These are phyloP conservation scores for Panulirus ornatus DNA, from an alignment of 1,140 invertebrate species.

Conservation along the genomic window DNA sequence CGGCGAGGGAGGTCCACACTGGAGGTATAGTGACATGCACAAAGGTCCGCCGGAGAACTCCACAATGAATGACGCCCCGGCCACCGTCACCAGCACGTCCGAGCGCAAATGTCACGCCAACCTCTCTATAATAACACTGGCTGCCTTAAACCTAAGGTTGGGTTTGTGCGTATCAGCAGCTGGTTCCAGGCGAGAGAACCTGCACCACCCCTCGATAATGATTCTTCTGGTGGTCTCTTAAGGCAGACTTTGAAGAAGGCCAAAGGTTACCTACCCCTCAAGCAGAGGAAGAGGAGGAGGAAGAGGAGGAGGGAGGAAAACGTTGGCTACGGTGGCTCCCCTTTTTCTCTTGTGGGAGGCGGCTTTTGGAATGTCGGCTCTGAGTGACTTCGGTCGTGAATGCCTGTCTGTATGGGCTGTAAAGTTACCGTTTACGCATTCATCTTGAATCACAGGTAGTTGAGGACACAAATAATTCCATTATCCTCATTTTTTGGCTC, in stretches of 20 bases:
- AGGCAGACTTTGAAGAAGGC: too few relatives aligned
- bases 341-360: conserved; percentile 38
- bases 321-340: conserved; percentile 46
- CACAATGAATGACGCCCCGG: conserved; percentile 58
- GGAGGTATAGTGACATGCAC: conserved; percentile 67
- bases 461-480: conserved; percentile 58
- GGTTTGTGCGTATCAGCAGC: too few relatives aligned
- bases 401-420: conserved; percentile 53
- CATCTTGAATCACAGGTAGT: conserved; percentile 61
- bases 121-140: not conserved
- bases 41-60: conserved; percentile 51
- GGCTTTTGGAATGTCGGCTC: conserved; percentile 66
- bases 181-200: too few relatives aligned
- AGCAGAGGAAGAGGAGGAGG: too few relatives aligned
- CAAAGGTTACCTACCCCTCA: not conserved
- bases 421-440: conserved; percentile 61
- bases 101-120: not conserved
- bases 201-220: too few relatives aligned
- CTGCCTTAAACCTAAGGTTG: too few relatives aligned
- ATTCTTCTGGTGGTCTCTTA: too few relatives aligned
- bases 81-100: conserved; percentile 32
- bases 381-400: conserved; percentile 58
- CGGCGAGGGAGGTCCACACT: conserved; percentile 60
- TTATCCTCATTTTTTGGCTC: conserved; percentile 45
- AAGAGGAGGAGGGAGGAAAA: too few relatives aligned